Base-by-base conservation (phyloP, 1,140 invertebrate species). In the Pygmarrhopalites habei region DNA sequence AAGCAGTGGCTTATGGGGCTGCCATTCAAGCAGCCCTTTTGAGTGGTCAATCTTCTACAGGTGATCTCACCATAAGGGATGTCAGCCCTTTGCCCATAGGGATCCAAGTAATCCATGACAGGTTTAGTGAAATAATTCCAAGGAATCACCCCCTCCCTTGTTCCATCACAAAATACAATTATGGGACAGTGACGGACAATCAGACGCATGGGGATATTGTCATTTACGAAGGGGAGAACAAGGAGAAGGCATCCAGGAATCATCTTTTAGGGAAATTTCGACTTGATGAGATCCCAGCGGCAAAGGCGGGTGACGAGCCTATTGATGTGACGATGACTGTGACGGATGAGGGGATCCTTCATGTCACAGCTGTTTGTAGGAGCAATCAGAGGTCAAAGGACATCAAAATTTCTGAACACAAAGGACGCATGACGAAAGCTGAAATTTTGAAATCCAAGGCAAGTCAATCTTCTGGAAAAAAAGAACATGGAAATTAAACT, bases 121-220 rank as follows among this genome's bases (percentile, higher is more conserved):
- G 10, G 7, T 84, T 82, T 1, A 81, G 81, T 12, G 82, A 82
- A 4, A 66, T 77, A 1, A 73, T 77, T 41, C 68, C 75, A 49
- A 60, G 44, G 39, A 84, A 85, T 72, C 80, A 79, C 4, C 80
- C 78, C 47, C 80, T 84, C 64, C 83, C 82, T 4, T 81, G 79
- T 46, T 82, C 81, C 65, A 78, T 80, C 63, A 79, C 78, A 0
- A 80, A 85, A 68, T 81, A 75, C 0, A 85, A 83, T 73, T 81
- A 81, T 44, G n/a, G n/a, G n/a, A n/a, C n/a, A n/a, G n/a, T n/a
- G n/a, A 85, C 83, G 3, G 82, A 81, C 71, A 75, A 79, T 1
- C 82, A 84, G 72, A 83, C 83, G 69, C 82, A 84, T 66, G 78
- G 80, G 49, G 75, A 77, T 43, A 75, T 78, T 17, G 51, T 70